These are phyloP conservation scores for Pseudorasbora parva DNA, from an alignment of 2,113 vertebrate species.

Conservation along the genomic window DNA sequence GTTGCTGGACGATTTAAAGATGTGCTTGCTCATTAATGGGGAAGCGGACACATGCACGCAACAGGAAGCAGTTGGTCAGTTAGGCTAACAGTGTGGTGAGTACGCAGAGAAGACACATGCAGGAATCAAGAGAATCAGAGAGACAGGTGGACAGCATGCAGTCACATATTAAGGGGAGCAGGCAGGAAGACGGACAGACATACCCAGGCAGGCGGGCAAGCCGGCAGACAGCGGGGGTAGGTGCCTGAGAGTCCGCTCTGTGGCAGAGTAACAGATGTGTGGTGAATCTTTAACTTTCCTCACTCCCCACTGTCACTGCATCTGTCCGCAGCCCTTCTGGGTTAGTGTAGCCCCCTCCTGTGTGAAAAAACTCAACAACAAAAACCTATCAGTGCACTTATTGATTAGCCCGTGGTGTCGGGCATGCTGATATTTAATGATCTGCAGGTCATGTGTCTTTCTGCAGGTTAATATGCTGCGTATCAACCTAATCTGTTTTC, in stretches of 20 bases:
- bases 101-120: constrained; percentile 17
- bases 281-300: constrained; percentile 79
- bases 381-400: constrained; percentile 73
- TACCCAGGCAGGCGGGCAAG: constrained; percentile 60
- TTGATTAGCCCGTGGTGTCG: constrained; percentile 73
- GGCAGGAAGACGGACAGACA: constrained; percentile 64
- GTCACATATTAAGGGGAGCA: constrained; percentile 65
- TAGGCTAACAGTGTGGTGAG: constrained; percentile 25
- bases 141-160: constrained; percentile 54
- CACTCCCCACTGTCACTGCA: constrained; percentile 72
- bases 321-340: constrained; percentile 70
- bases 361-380: constrained; percentile 63
- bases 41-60: not conserved
- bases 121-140: constrained; percentile 44
- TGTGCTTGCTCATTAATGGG: constrained; percentile 1
- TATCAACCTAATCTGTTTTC: not conserved
- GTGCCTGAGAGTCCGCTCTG: constrained; percentile 59
- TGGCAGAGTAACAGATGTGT: constrained; percentile 77
- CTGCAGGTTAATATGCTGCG: constrained; percentile 62
- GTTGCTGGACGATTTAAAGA: constrained; percentile 5
- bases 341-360: constrained; percentile 62
- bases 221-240: constrained; percentile 64
- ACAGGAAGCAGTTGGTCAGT: constrained; percentile 36
- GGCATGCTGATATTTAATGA: constrained; percentile 72
- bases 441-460: constrained; percentile 73